A percentile compares a stretch with the other conserved stretches of the same genome.
Conservation (phyloP, 2,797 vertebrate species). For the Arrhamphus sclerolepis region DNA sequence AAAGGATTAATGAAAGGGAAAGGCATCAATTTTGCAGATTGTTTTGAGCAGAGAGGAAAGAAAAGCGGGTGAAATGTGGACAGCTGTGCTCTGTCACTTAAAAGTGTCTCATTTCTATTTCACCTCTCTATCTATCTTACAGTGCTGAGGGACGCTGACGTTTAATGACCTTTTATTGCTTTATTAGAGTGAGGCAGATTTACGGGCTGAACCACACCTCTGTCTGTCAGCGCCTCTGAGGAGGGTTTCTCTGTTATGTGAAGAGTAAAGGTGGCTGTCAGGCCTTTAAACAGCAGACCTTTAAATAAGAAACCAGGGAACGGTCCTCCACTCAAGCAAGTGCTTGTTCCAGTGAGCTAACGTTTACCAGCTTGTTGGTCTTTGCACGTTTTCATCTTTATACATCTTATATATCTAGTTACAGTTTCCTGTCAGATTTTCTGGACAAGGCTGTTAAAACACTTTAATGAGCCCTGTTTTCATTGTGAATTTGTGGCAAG, state of each 20-base stretch:
- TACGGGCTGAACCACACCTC: conserved; percentile 51
- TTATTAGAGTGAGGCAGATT: conserved; percentile 74
- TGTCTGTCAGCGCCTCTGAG: conserved; percentile 55
- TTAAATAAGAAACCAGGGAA: conserved; percentile 37
- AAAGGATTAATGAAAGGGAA: conserved; percentile 24
- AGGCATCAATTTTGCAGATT: conserved; percentile 51
- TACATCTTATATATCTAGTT: conserved; percentile 48
- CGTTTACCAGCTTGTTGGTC: conserved; percentile 69
- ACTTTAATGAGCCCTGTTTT: no score
- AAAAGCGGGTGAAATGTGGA: conserved; percentile 34
- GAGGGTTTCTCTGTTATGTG: conserved; percentile 58
- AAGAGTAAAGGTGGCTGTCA: conserved; percentile 36
- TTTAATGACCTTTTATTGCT: conserved; percentile 76
- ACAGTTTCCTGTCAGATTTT: no score
- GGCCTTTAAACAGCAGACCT: conserved; percentile 50
- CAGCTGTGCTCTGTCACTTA: conserved; percentile 43
- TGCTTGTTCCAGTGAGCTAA: conserved; percentile 42
- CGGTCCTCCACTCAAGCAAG: not conserved
- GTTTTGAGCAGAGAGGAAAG: conserved; percentile 17
- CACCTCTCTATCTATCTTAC: conserved; percentile 67
- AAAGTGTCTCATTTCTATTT: conserved; percentile 58
- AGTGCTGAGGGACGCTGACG: conserved; percentile 61
- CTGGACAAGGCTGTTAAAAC: no score
- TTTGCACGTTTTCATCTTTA: conserved; percentile 31
- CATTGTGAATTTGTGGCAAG: no score